Base-by-base conservation (phyloP, 2,113 vertebrate genomes). In the Regulus satrapa region DNA sequence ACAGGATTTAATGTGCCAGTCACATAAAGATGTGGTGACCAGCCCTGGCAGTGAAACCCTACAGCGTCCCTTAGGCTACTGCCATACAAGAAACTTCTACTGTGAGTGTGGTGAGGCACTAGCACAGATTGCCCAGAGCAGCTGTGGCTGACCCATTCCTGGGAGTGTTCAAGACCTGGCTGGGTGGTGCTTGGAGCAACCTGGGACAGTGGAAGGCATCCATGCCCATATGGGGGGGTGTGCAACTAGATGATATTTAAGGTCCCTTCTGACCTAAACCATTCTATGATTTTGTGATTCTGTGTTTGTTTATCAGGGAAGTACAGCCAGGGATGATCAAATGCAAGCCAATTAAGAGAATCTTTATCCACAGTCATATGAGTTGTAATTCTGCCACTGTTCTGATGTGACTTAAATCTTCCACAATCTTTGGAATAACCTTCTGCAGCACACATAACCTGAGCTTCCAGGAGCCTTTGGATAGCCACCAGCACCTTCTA, bases 401-500 rank as follows among this genome's bases (percentile, higher is more conserved):
- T 71, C 81, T 81, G 16, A 41, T 71, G 21, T 4, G 24, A 71
- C 10, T 67, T 74, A 10, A 13, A 63, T 4, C 10, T 89, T 91
- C 41, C 26, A 34, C 19, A 21, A 21, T 54, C 55, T 92, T 63
- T 68, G 52, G 41, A 66, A 56, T 66, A 62, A 41, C 15, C 12
- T 51, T 25, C 46, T 80, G 29, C 34, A 69, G 8, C 18, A 49
- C 64, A 62, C 9, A 23, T 19, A 83, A n/a, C 25, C 10, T 34
- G 52, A 67, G 23, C 43, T 79, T 40, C 48, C 48, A 10, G 34
- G 6, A 81, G 24, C 43, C 12, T 4, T 14, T 3, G 17, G 31
- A 13, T 36, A 55, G 41, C 38, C 58, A 55, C 12, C 1, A 0
- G 45, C 71, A 72, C 10, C 28, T 85, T 31, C 45, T 0, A 0